These are phyloP conservation scores for Meteorus colon DNA, from an alignment of 2,888 invertebrate species.

Conservation along the genomic window DNA sequence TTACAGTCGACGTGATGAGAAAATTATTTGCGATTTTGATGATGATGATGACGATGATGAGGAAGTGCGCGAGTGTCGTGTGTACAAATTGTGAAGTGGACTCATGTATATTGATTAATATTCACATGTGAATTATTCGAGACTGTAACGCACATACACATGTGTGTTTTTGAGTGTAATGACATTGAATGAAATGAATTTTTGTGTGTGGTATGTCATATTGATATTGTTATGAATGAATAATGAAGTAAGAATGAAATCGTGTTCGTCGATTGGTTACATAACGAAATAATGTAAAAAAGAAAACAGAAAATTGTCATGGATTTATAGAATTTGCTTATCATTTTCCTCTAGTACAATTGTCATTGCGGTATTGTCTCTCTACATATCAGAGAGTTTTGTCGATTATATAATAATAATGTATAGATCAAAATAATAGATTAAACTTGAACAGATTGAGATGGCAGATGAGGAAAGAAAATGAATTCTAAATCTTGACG, in stretches of 20 bases:
- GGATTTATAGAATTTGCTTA: conserved; percentile 19
- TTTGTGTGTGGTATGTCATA: not conserved
- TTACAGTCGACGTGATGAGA: conserved; percentile 44
- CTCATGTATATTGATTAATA: not conserved
- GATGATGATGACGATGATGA: conserved; percentile 41
- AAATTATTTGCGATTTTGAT: conserved; percentile 28
- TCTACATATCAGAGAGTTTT: conserved; percentile 26
- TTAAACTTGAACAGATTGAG: not conserved
- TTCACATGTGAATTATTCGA: not conserved
- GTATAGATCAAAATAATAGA: not conserved
- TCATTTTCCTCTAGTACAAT: conserved; percentile 35
- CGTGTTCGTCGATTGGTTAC: not conserved
- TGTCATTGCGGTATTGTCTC: conserved; percentile 10
- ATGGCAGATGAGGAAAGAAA: not conserved
- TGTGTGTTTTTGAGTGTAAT: not conserved
- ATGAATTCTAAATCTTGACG: not conserved
- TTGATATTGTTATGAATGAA: not conserved
- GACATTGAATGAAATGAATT: not conserved
- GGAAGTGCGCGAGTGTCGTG: conserved; percentile 52
- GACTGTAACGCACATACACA: not conserved
- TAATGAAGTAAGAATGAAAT: not conserved
- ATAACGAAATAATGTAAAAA: not conserved
- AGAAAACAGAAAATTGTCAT: conserved; percentile 4
- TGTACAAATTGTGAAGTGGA: conserved; percentile 56
- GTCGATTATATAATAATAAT: not conserved